Percentiles rank a stretch among this genome's conserved stretches.
These are phyloP conservation scores for Galerucella pusilla DNA, from an alignment of 2,888 invertebrate genomes.

Conservation along the genomic window DNA sequence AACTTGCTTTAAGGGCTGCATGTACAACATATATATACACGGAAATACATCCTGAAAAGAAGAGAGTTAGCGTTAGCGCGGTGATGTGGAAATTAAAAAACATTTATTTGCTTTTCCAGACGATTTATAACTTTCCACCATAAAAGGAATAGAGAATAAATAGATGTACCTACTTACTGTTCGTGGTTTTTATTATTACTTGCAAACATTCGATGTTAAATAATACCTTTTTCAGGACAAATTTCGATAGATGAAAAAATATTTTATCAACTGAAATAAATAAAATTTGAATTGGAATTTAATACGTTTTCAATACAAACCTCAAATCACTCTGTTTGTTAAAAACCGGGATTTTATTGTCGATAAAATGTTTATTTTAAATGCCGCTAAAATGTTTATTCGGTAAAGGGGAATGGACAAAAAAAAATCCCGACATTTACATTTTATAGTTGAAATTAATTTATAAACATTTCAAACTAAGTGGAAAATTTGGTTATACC, in stretches of 20 bases:
- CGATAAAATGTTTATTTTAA: not conserved
- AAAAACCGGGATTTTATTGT: not conserved
- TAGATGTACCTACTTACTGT: slow-evolving; percentile 1
- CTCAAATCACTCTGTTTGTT: too few relatives aligned
- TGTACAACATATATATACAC: slow-evolving; percentile 11
- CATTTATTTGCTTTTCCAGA: slow-evolving; percentile 42
- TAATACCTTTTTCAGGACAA: too few relatives aligned
- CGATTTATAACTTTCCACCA: slow-evolving; percentile 40
- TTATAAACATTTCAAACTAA: not conserved
- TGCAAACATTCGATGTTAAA: not conserved
- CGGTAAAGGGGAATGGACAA: not conserved
- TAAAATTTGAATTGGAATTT: too few relatives aligned
- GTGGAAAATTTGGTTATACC: not conserved
- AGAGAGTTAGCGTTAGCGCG: slow-evolving; percentile 3
- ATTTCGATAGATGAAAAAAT: too few relatives aligned
- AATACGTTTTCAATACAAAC: too few relatives aligned
- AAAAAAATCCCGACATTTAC: not conserved
- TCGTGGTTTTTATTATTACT: slow-evolving; percentile 31
- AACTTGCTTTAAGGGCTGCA: slow-evolving; percentile 24
- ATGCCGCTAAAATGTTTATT: not conserved
- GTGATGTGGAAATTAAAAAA: slow-evolving; percentile 44
- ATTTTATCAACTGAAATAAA: too few relatives aligned
- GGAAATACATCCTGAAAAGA: slow-evolving; percentile 27
- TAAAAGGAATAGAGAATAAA: slow-evolving; percentile 30
- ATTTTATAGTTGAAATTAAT: not conserved